Base-by-base conservation (phyloP, 2,113 vertebrate species). In the Eudyptes chrysolophus region DNA sequence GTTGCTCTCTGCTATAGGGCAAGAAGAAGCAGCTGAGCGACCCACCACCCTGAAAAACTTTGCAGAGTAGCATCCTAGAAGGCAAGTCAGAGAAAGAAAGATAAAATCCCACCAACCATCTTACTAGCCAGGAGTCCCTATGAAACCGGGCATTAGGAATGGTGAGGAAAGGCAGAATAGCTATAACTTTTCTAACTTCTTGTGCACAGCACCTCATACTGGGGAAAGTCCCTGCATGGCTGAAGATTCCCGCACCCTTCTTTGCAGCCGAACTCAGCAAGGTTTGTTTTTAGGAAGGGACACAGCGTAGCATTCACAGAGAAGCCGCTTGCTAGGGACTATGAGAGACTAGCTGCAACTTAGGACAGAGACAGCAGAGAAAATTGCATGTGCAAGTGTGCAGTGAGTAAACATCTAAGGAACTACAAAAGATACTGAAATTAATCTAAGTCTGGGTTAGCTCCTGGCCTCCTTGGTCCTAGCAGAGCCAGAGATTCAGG, bases 231-330 rank as follows among this genome's bases (percentile, higher is more conserved):
- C 32, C 18, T 32, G 26, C 4, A 4, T 13, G 66, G 46, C 38
- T 44, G 84, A 71, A n/a, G 58, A 13, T 38, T 74, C 5, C 29
- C 16, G 40, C 6, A 4, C 13, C 0, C 5, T 18, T 88, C 32
- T 64, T 49, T 14, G 3, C 21, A 70, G 61, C 32, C 74, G 18
- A 40, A 19, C 25, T 32, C 69, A 46, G 51, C 7, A 17, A 36
- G 65, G 11, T 36, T 52, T 55, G 42, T 1, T 76, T 65, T 32
- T 32, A 42, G 79, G 36, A 57, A 78, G 38, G 61, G 48, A 14
- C 17, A 9, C 6, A 5, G 48, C 0, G 10, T 1, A 4, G 38
- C 13, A 12, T 6, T 51, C 22, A 8, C 27, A 25, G 40, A 36
- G 51, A 32, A 85, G 46, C 77, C 81, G 24, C 78, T 18, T 57